Conservation (phyloP, 2,888 invertebrate species). For the Nysson spinosus region DNA sequence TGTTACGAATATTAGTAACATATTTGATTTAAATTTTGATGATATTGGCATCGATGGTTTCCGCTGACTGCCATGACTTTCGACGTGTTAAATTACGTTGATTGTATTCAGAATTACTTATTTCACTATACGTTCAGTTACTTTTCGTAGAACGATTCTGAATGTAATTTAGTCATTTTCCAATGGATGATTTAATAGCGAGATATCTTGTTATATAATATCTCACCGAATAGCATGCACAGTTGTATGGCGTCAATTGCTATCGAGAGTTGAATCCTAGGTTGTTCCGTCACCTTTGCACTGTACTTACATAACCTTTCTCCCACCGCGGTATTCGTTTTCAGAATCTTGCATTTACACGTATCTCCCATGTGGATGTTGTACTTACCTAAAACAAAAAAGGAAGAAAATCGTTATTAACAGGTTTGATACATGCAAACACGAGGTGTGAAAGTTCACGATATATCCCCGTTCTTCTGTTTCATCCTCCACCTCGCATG, state of each 20-base stretch:
- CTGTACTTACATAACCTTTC: constrained; percentile 47
- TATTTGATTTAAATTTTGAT: too few species aligned
- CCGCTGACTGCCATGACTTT: too few species aligned
- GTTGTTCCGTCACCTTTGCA: constrained; percentile 39
- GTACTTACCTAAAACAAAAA: constrained; percentile 66
- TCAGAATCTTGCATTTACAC: neutral
- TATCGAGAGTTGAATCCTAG: constrained; percentile 17
- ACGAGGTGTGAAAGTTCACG: constrained; percentile 51
- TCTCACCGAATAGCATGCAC: constrained; percentile 17
- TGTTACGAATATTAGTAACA: too few species aligned
- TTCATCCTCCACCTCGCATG: constrained; percentile 1
- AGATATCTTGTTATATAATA: too few species aligned
- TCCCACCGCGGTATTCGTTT: constrained; percentile 1
- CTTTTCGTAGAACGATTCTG: too few species aligned
- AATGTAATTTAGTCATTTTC: neutral
- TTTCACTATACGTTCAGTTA: too few species aligned
- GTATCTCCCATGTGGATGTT: constrained; percentile 22
- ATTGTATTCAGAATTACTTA: too few species aligned
- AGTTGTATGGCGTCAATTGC: constrained; percentile 34
- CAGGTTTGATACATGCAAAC: constrained; percentile 30
- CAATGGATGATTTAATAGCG: too few species aligned
- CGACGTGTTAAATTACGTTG: too few species aligned
- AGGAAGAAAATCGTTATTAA: constrained; percentile 54
- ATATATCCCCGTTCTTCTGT: constrained; percentile 12
- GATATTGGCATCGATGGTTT: too few species aligned